Conservation (phyloP, 53 echinoderm and acorn worm species). For the Echinometra lucunter region DNA sequence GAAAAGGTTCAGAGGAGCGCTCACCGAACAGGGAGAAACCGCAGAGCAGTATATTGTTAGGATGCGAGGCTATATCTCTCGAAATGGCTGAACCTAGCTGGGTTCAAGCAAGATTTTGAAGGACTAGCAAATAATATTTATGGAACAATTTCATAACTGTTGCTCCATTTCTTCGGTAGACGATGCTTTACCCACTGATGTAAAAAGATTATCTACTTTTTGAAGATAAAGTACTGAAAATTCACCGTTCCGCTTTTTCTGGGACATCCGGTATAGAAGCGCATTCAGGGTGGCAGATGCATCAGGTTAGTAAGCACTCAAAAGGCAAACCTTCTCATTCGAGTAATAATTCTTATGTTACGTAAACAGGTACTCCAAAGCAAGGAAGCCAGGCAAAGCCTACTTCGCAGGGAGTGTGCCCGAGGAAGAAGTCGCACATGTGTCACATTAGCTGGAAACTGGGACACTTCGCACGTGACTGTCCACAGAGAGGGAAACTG, state of each 20-base stretch:
- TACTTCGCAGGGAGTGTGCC: not conserved
- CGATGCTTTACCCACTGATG: no score
- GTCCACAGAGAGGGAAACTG: not conserved
- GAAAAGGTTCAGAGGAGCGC: not conserved
- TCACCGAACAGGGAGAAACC: not conserved
- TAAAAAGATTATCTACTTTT: not conserved
- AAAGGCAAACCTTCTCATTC: not conserved
- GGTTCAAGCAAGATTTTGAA: not conserved
- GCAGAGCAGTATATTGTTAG: not conserved
- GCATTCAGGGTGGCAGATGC: not conserved
- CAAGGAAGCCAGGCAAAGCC: not conserved
- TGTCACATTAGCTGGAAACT: not conserved
- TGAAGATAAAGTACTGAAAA: not conserved
- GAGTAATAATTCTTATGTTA: not conserved
- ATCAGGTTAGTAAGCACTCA: not conserved
- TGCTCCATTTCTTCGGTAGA: no score
- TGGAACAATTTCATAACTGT: not conserved
- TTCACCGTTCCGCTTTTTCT: no score
- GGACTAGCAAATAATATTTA: not conserved
- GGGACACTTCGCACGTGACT: not conserved
- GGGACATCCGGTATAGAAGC: slow-evolving; percentile 5
- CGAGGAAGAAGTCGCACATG: no score
- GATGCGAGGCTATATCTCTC: not conserved
- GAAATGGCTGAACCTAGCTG: not conserved
- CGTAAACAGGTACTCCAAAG: not conserved